A percentile compares a stretch with the other conserved stretches of the same genome.
Evolutionary conservation across 2,797 vertebrate species (phyloP).

Genomic region (Pantherophis alleghaniensis): DNA sequence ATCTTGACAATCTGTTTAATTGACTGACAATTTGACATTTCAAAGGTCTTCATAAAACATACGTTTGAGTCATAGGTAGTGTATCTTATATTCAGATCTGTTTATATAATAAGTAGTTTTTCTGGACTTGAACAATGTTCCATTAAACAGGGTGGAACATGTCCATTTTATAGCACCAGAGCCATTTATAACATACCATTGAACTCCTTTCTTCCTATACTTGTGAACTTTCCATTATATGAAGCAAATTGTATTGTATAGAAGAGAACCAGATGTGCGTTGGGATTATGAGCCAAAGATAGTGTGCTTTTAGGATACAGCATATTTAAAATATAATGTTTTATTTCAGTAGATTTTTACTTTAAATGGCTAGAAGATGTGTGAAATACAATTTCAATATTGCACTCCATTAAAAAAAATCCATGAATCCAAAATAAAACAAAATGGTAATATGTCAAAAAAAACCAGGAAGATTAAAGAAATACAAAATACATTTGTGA

Average conservation of each 20-base stretch:
- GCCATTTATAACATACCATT: rapidly evolving
- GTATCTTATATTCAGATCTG: neutral
- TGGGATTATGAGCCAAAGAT: constrained; percentile 11
- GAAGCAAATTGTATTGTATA: rapidly evolving
- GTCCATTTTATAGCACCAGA: constrained; percentile 9
- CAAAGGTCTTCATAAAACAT: neutral
- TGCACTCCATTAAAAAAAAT: neutral
- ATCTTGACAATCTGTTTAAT: neutral
- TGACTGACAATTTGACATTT: neutral
- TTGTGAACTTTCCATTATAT: neutral
- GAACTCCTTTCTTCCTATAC: neutral
- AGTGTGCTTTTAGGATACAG: constrained; percentile 9
- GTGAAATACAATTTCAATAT: neutral
- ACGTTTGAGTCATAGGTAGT: neutral
- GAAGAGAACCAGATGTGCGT: neutral
- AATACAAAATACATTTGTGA: neutral
- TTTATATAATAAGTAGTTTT: neutral
- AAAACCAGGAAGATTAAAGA: neutral
- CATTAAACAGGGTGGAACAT: neutral
- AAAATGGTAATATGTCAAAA: neutral
- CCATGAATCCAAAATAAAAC: neutral
- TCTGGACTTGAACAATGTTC: neutral
- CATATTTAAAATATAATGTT: neutral
- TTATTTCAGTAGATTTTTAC: constrained; percentile 19
- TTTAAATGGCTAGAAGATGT: neutral